A percentile compares a stretch with the other conserved stretches of the same genome.
Evolutionary conservation across 1,140 invertebrate species (phyloP).

Genomic region (Drosophila pseudoananassae): DNA sequence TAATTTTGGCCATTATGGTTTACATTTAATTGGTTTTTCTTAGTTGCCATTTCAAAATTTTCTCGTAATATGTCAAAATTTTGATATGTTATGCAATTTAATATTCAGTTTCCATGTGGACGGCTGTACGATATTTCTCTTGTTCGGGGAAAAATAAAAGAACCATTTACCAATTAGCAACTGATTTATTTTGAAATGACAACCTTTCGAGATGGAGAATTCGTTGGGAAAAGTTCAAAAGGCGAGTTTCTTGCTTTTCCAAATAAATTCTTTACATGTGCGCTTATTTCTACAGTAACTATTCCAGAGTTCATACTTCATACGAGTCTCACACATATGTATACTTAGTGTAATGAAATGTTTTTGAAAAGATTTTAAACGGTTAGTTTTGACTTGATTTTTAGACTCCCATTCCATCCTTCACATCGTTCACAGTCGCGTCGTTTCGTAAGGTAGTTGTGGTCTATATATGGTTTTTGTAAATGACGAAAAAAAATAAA

Average conservation of each 20-base stretch:
- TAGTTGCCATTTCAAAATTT: slow-evolving; percentile 54
- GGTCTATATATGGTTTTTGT: slow-evolving; percentile 34
- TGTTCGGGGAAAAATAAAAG: slow-evolving; percentile 10
- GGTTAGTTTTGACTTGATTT: slow-evolving; percentile 49
- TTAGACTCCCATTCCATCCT: slow-evolving; percentile 12
- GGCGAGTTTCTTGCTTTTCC: slow-evolving; percentile 3
- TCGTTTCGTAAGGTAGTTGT: slow-evolving; percentile 60
- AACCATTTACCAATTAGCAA: slow-evolving; percentile 27
- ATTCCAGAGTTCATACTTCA: slow-evolving; percentile 16
- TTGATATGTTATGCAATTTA: slow-evolving; percentile 38
- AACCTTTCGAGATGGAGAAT: slow-evolving; percentile 24
- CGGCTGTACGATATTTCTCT: slow-evolving; percentile 58
- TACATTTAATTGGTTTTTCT: background rate
- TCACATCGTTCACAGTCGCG: slow-evolving; percentile 44
- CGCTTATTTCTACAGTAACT: slow-evolving; percentile 19
- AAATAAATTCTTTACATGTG: slow-evolving; percentile 18
- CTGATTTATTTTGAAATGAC: slow-evolving; percentile 34
- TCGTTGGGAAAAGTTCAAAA: slow-evolving; percentile 13
- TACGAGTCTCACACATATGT: slow-evolving; percentile 17
- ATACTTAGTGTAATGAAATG: slow-evolving; percentile 28
- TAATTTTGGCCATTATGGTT: slow-evolving; percentile 48
- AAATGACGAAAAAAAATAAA: slow-evolving; percentile 7
- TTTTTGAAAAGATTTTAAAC: slow-evolving; percentile 78
- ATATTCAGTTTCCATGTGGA: slow-evolving; percentile 37
- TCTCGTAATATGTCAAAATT: too few relatives aligned